Base-by-base conservation (phyloP, 2,888 invertebrate genomes). In the Melanchra persicariae region DNA sequence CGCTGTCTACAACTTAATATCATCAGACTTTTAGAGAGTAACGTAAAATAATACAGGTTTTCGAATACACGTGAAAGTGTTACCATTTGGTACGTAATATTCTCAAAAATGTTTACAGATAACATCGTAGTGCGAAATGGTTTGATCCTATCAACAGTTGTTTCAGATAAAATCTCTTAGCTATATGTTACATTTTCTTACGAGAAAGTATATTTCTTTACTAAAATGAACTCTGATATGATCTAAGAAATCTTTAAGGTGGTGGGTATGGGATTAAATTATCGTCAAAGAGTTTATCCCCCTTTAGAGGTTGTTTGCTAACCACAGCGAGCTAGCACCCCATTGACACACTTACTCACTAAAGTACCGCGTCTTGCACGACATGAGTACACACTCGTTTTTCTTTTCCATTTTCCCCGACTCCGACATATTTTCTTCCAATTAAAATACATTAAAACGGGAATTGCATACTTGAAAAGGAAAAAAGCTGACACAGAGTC, bases 291-390 rank as follows among this genome's bases (percentile, higher is more conserved):
- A 74, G 57, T 57, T 65, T 57, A 52, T 59, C 34, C 45, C 51
- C 57, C 19, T 62, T 52, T 17, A 47, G 34, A 76, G 57, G 60
- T 74, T 80, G 76, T 80, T 76, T 76, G 57, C 65, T 62, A 73
- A 75, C 74, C 61, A 61, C 45, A 57, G 45, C 49, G 30, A 30
- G 19, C 51, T 49, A 40, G 40, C 34, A 65, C 65, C 64, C 66
- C 81, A 80, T 76, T 76, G 76, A 76, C 76, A 80, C 66, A 76
- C 81, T 80, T 76, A 61, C 52, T n/a, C 55, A n/a, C 49, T 43
- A 74, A 64, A 76, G 65, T 59, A 58, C 49, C 55, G 12, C 52
- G 62, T 63, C 75, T 75, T 79, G 34, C 52, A 61, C 49, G 75
- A 58, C 52, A 65, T 7, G 24, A 75, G 65, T 55, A 74, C 81